A percentile compares a stretch with the other conserved stretches of the same genome.
Evolutionary conservation across 1,140 invertebrate genomes (phyloP).

Genomic region (Triops longicaudatus): DNA sequence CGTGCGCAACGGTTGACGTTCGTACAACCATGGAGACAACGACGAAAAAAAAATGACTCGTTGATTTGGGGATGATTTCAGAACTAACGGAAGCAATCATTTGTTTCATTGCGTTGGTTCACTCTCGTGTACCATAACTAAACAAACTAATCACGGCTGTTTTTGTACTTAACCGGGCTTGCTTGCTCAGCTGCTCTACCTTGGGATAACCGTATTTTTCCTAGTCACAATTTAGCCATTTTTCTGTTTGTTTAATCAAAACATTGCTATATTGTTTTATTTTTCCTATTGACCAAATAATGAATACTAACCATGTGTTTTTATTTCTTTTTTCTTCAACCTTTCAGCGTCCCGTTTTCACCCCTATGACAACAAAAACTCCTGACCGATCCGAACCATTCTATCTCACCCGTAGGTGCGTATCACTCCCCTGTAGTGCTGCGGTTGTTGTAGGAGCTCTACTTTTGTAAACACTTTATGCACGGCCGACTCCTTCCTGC

Average conservation of each 20-base stretch:
- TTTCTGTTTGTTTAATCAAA: not conserved
- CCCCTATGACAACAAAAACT: conserved; percentile 6
- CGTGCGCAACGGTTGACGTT: no score
- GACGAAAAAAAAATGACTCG: not conserved
- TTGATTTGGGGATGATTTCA: not conserved
- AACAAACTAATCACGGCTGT: conserved; percentile 15
- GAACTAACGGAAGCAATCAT: not conserved
- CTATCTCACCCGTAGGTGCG: conserved; percentile 1
- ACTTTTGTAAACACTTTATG: conserved; percentile 8
- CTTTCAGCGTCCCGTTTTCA: conserved; percentile 10
- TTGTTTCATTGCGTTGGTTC: not conserved
- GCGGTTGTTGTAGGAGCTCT: conserved; percentile 1
- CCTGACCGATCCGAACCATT: conserved; percentile 13
- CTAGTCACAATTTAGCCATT: not conserved
- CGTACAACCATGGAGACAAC: no score
- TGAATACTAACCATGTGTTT: conserved; percentile 3
- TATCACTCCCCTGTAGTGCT: not conserved
- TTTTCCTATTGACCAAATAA: conserved; percentile 7
- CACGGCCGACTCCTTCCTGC: conserved; percentile 13
- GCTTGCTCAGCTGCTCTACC: conserved; percentile 1
- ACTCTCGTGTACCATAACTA: not conserved
- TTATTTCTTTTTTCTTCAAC: not conserved
- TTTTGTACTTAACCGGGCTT: not conserved
- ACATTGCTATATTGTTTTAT: not conserved
- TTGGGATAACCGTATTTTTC: not conserved